Evolutionary conservation across 2,113 vertebrate genomes (phyloP).

Genomic region (Burhinus bistriatus): DNA sequence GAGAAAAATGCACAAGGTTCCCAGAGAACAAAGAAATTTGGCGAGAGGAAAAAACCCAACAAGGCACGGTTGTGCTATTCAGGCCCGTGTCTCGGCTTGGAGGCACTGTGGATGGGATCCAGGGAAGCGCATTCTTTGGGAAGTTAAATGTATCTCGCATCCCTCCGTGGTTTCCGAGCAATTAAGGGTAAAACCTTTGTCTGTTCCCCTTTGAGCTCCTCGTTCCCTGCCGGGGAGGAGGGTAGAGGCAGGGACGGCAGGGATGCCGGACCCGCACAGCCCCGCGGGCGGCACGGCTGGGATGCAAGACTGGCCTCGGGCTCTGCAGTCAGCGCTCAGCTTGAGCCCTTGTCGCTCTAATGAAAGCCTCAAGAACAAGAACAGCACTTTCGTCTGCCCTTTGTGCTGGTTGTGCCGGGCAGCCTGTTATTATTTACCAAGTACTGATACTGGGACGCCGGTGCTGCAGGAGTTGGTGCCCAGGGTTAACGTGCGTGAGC

Average conservation of each 20-base stretch:
- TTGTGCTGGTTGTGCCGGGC: neutral
- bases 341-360: neutral
- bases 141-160: neutral
- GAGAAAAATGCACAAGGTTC: neutral
- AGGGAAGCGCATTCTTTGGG: neutral
- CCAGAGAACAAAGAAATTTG: neutral
- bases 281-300: fast-evolving
- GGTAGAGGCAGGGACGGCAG: neutral
- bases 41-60: neutral
- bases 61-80: fast-evolving
- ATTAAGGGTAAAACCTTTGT: neutral
- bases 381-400: neutral
- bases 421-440: neutral
- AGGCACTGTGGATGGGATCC: neutral
- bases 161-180: neutral
- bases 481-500: fast-evolving
- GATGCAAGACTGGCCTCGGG: neutral
- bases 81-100: fast-evolving
- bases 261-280: neutral
- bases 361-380: neutral
- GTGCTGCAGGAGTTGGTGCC: neutral
- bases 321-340: neutral
- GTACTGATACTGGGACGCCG: fast-evolving
- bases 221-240: neutral
- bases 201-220: neutral